Conservation (phyloP, 2,888 invertebrate genomes). For the Amphimallon solstitiale region DNA sequence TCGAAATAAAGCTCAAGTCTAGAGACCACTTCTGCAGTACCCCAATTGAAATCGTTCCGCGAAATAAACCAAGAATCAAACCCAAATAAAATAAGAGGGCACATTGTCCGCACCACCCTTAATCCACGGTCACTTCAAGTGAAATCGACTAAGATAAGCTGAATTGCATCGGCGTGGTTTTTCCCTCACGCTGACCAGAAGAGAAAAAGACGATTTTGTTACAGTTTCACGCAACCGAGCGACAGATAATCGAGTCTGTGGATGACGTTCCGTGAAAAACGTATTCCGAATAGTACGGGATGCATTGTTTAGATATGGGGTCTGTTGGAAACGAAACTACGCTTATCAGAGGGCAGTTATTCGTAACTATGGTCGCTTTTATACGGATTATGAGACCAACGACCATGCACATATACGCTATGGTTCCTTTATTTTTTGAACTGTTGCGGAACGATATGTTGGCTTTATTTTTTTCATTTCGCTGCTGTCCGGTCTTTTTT, state of each 20-base stretch:
- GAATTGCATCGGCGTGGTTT: constrained; percentile 22
- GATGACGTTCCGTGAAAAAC: constrained; percentile 14
- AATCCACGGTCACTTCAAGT: constrained; percentile 48
- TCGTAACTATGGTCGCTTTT: constrained; percentile 45
- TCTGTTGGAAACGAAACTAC: constrained; percentile 37
- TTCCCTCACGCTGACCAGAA: constrained; percentile 10
- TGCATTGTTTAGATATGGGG: constrained; percentile 43
- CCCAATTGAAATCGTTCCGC: constrained; percentile 45
- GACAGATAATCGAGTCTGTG: constrained; percentile 14
- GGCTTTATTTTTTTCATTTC: constrained; percentile 1
- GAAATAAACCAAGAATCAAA: constrained; percentile 49
- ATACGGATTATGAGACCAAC: constrained; percentile 45
- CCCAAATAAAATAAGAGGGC: constrained; percentile 46
- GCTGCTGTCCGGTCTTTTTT: background rate
- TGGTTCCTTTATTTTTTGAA: constrained; percentile 19
- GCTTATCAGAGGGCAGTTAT: constrained; percentile 47
- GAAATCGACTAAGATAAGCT: constrained; percentile 49
- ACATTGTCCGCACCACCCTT: constrained; percentile 37
- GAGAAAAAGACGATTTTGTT: constrained; percentile 14
- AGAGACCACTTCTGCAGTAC: constrained; percentile 26
- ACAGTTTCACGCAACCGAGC: background rate
- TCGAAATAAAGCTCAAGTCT: constrained; percentile 25
- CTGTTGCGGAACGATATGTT: constrained; percentile 24
- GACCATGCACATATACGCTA: constrained; percentile 23
- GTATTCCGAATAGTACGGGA: constrained; percentile 27